Conservation (phyloP, 2,113 vertebrate species). For the Colaptes auratus region DNA sequence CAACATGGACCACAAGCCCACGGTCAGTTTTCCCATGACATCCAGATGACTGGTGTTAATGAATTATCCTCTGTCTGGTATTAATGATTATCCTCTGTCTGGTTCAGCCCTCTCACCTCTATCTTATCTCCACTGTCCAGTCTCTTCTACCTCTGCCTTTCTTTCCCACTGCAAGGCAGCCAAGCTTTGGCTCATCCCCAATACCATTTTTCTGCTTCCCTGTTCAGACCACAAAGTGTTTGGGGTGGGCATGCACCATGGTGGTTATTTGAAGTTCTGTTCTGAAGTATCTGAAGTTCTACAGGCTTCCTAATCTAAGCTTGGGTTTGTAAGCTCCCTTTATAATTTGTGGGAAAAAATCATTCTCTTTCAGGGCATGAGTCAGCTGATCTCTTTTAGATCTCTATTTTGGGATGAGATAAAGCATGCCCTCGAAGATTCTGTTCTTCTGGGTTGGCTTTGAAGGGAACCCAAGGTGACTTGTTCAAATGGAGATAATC, state of each 20-base stretch:
- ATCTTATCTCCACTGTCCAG: background rate
- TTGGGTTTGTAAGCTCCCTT: background rate
- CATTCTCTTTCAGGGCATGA: background rate
- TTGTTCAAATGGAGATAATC: background rate
- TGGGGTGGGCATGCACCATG: fast-evolving
- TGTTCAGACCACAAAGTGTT: background rate
- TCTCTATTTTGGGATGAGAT: slow-evolving; percentile 56
- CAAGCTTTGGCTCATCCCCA: background rate
- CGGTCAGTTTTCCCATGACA: fast-evolving
- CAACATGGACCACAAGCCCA: background rate
- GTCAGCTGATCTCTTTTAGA: slow-evolving; percentile 35
- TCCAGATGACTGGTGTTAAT: background rate
- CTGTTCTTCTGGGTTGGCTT: slow-evolving; percentile 5
- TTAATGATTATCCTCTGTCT: background rate
- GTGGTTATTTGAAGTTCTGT: fast-evolving
- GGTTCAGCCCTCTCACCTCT: background rate
- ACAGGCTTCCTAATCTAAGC: background rate
- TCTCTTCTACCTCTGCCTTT: too few relatives aligned
- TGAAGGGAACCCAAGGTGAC: background rate
- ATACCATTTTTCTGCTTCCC: background rate
- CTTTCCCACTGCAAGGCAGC: background rate
- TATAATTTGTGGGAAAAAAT: background rate
- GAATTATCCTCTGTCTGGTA: background rate
- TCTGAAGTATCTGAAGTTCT: background rate
- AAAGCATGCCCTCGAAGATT: slow-evolving; percentile 5